Conservation (phyloP, 2,888 invertebrate species). For the Athalia circularis region DNA sequence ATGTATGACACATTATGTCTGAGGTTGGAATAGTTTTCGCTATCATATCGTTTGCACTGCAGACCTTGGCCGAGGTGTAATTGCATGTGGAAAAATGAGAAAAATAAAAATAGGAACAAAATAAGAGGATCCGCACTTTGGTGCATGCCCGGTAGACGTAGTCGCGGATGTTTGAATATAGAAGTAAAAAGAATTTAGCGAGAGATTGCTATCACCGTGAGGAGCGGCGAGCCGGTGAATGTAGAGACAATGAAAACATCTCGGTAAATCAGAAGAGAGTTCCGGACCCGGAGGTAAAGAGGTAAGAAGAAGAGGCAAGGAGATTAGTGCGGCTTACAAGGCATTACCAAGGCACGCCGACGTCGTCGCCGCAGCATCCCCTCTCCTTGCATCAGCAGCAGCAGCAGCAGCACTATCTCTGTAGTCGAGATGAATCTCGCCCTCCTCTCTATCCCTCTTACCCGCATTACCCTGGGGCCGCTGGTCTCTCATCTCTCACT, state of each 20-base stretch:
- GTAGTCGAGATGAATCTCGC: conserved; percentile 49
- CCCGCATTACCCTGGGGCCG: conserved; percentile 11
- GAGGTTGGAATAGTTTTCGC: neutral
- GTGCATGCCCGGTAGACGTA: neutral
- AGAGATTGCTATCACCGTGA: conserved; percentile 37
- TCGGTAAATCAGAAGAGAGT: conserved; percentile 68
- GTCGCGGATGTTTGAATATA: neutral
- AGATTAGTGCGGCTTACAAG: conserved; percentile 69
- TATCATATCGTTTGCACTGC: neutral
- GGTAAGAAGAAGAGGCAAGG: conserved; percentile 56
- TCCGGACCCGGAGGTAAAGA: conserved; percentile 30
- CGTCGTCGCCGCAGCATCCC: conserved; percentile 44
- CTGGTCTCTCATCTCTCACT: conserved; percentile 33
- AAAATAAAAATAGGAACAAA: too few relatives aligned
- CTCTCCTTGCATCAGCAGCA: conserved; percentile 30
- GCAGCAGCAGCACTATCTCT: conserved; percentile 42
- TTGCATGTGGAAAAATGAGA: too few relatives aligned
- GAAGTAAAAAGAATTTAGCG: conserved; percentile 33
- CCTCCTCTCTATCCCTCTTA: conserved; percentile 47
- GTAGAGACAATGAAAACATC: conserved; percentile 70
- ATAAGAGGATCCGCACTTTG: too few relatives aligned
- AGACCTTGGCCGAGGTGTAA: neutral
- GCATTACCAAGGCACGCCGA: conserved; percentile 60
- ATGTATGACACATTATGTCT: neutral
- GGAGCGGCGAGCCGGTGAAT: conserved; percentile 2